These are phyloP conservation scores for Rhyzopertha dominica DNA, from an alignment of 1,140 invertebrate genomes.

Conservation along the genomic window DNA sequence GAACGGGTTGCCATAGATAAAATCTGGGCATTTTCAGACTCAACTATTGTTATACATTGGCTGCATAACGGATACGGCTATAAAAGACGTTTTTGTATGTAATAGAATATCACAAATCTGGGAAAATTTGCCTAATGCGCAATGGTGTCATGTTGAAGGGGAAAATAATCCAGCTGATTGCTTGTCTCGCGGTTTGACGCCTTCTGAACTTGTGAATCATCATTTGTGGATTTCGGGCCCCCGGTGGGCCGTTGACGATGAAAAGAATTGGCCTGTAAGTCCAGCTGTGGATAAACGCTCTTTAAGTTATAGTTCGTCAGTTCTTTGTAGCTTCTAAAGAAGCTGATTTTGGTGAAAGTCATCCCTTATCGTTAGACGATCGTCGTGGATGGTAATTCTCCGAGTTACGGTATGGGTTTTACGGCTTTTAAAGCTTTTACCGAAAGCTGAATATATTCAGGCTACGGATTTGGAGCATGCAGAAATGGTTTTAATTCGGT, in stretches of 20 bases:
- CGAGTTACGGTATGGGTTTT: background rate
- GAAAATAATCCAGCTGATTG: conserved; percentile 36
- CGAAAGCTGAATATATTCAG: background rate
- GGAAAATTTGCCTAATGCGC: conserved; percentile 5
- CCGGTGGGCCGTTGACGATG: background rate
- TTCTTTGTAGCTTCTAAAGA: conserved; percentile 7
- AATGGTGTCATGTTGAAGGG: conserved; percentile 21
- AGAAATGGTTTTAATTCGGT: too few species aligned
- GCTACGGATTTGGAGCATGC: too few species aligned
- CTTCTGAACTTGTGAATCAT: conserved; percentile 24
- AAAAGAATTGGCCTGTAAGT: conserved; percentile 5
- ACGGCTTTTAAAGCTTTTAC: conserved; percentile 2
- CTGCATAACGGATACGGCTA: background rate
- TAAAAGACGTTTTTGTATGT: conserved; percentile 4
- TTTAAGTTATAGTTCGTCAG: background rate
- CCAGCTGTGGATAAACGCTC: background rate
- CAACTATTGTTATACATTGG: conserved; percentile 4
- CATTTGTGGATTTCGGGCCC: conserved; percentile 26
- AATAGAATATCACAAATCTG: conserved; percentile 7
- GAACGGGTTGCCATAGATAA: too few species aligned
- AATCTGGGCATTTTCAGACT: background rate
- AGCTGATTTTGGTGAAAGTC: too few species aligned
- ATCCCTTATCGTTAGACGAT: conserved; percentile 9
- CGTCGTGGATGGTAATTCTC: conserved; percentile 3
- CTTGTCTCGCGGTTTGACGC: conserved; percentile 27